These are phyloP conservation scores for Ptyas mucosa DNA, from an alignment of 2,113 vertebrate genomes.

Conservation along the genomic window DNA sequence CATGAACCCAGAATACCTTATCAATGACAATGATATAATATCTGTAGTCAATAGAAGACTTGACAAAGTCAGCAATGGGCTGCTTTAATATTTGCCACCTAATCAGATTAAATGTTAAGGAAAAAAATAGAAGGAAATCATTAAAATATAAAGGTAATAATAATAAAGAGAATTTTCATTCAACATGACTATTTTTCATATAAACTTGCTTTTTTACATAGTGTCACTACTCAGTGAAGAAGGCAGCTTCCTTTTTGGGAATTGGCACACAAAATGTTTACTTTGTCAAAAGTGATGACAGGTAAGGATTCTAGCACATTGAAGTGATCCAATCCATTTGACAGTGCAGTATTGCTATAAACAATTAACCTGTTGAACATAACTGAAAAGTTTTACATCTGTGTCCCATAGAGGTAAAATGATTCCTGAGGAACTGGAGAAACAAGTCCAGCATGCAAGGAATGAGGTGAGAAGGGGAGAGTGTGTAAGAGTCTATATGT, in stretches of 20 bases:
- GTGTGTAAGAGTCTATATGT: not conserved
- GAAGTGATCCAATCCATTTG: constrained; percentile 21
- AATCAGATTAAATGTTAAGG: not conserved
- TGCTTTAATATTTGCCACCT: not conserved
- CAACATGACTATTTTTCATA: not conserved
- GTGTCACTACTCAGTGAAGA: constrained; percentile 85
- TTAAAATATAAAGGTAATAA: not conserved
- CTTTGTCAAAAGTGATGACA: constrained; percentile 78
- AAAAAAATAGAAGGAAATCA: not conserved
- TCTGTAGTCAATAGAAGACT: not conserved
- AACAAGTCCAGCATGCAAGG: constrained; percentile 70
- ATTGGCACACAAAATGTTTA: constrained; percentile 81
- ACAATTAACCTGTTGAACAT: constrained; percentile 42
- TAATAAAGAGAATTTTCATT: not conserved
- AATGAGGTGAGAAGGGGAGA: constrained; percentile 73
- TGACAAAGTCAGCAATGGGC: not conserved
- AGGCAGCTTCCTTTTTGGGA: constrained; percentile 81
- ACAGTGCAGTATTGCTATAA: constrained; percentile 47
- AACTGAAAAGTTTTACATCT: constrained; percentile 70
- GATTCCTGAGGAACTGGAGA: constrained; percentile 83
- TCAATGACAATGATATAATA: not conserved
- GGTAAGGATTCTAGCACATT: constrained; percentile 62
- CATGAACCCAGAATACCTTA: not conserved
- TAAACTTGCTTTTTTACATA: constrained; percentile 49
- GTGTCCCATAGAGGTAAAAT: constrained; percentile 81